phyloP scores from a whole-genome alignment of 2,888 invertebrate species.

The Folsomia manolachei region DNA sequence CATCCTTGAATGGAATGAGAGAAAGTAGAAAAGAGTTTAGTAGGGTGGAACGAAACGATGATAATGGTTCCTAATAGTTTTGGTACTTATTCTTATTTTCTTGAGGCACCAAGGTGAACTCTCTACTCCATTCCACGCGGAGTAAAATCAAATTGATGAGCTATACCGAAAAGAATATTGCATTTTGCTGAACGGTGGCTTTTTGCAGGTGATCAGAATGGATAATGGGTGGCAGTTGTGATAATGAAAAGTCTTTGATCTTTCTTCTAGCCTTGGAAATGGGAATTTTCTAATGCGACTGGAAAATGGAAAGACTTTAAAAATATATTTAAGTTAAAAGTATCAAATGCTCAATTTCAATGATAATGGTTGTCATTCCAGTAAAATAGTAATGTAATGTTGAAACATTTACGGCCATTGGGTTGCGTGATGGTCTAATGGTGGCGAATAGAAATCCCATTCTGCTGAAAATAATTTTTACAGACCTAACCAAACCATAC shows the following conservation, averaged over 20 bases:
- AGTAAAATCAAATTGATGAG: background rate
- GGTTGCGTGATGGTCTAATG: background rate
- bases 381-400: constrained; percentile 1
- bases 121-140: background rate
- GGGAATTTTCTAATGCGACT: background rate
- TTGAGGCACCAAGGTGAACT: too few relatives aligned
- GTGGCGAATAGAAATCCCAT: background rate
- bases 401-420: constrained; percentile 3
- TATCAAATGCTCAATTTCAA: background rate
- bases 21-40: background rate
- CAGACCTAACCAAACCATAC: too few relatives aligned
- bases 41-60: constrained; percentile 8
- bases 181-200: background rate
- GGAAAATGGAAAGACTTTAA: background rate
- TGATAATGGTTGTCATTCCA: constrained; percentile 4
- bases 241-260: constrained; percentile 5
- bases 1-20: background rate
- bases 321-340: background rate
- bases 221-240: background rate
- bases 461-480: background rate
- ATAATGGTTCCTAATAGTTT: constrained; percentile 3
- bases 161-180: background rate
- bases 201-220: background rate
- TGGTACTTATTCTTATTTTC: background rate
- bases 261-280: background rate